phyloP scores from a whole-genome alignment of 2,797 vertebrate genomes.

The Sebastes iracundus region DNA sequence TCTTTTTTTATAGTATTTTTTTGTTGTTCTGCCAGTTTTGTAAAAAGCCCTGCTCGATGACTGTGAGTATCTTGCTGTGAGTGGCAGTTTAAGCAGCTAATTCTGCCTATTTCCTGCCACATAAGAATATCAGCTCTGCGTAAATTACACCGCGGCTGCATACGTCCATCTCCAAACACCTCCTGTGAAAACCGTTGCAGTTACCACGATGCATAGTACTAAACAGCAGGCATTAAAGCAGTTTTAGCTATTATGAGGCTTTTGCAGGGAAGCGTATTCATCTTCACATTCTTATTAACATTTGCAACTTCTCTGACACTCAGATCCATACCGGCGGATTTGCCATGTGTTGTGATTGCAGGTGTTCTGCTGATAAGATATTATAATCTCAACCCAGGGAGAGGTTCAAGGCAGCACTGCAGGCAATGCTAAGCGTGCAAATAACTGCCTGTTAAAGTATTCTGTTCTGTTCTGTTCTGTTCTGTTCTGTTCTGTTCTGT shows the following conservation, averaged over 20 bases:
- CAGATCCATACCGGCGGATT: slow-evolving; percentile 3
- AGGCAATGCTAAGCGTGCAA: slow-evolving; percentile 31
- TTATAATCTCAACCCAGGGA: slow-evolving; percentile 35
- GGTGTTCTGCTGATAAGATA: slow-evolving; percentile 44
- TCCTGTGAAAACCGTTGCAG: not conserved
- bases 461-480: slow-evolving; percentile 51
- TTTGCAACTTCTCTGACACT: slow-evolving; percentile 12
- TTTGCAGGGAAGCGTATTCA: slow-evolving; percentile 1
- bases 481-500: slow-evolving; percentile 51
- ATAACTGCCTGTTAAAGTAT: slow-evolving; percentile 53
- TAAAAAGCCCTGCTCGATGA: slow-evolving; percentile 3
- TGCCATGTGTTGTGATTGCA: slow-evolving; percentile 39
- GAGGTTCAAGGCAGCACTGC: slow-evolving; percentile 50
- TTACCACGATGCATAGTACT: not conserved
- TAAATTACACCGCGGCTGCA: slow-evolving; percentile 27
- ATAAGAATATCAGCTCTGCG: slow-evolving; percentile 17
- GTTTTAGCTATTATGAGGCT: not conserved
- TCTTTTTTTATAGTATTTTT: slow-evolving; percentile 24
- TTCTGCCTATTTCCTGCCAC: slow-evolving; percentile 21
- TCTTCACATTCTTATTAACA: slow-evolving; percentile 19
- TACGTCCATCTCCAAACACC: slow-evolving; percentile 9
- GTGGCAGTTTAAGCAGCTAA: slow-evolving; percentile 40
- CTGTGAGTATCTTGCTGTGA: slow-evolving; percentile 20
- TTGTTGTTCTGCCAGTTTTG: slow-evolving; percentile 29
- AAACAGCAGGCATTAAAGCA: not conserved